phyloP scores from a whole-genome alignment of 1,140 invertebrate genomes.

The Lycorma delicatula region DNA sequence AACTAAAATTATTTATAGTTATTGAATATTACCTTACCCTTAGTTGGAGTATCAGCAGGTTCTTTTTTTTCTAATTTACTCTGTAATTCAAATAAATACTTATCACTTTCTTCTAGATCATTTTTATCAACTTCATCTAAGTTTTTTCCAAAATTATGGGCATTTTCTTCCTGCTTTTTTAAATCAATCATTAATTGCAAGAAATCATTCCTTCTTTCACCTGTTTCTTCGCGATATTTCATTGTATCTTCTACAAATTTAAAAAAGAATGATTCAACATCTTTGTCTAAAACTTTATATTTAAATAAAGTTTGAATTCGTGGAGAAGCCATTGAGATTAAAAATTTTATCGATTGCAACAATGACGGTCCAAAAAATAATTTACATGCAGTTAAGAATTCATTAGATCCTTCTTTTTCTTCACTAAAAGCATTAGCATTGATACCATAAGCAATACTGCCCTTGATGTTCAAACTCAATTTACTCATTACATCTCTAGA shows the following conservation, averaged over 20 bases:
- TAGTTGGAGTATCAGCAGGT: too few species aligned
- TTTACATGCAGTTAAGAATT: background rate
- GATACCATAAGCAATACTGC: constrained; percentile 44
- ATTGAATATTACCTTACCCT: too few species aligned
- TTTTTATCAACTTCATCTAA: too few species aligned
- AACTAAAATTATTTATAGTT: too few species aligned
- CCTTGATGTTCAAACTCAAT: constrained; percentile 52
- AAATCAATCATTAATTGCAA: constrained; percentile 42
- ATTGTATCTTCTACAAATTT: constrained; percentile 38
- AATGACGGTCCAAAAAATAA: background rate
- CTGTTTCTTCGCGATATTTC: constrained; percentile 39
- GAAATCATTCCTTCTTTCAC: constrained; percentile 42
- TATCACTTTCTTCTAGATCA: too few species aligned
- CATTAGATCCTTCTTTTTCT: background rate
- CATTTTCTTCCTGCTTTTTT: constrained; percentile 30
- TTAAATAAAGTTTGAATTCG: constrained; percentile 21
- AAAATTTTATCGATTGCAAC: background rate
- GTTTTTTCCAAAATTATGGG: too few species aligned
- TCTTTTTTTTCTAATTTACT: too few species aligned
- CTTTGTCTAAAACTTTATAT: constrained; percentile 29
- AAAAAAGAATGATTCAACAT: constrained; percentile 40
- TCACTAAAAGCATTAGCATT: background rate
- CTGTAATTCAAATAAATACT: too few species aligned
- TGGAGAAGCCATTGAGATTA: constrained; percentile 19
- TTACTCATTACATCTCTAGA: constrained; percentile 17